Conservation (phyloP, 2,888 invertebrate species). For the Meteorus colon region DNA sequence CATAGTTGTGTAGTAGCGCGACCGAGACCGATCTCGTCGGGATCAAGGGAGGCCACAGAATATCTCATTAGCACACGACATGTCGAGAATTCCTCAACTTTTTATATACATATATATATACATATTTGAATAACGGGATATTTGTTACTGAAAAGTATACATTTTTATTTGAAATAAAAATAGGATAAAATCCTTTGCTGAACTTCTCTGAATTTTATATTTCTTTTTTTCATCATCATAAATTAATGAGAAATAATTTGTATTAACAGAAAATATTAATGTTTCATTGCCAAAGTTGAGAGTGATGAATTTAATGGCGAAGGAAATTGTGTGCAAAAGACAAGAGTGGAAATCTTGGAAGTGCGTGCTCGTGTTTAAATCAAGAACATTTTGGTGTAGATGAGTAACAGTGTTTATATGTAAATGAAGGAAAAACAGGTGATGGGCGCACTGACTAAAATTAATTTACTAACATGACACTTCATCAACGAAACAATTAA, state of each 20-base stretch:
- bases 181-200: background rate
- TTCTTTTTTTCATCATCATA: background rate
- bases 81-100: slow-evolving; percentile 21
- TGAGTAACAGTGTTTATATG: background rate
- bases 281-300: background rate
- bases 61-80: slow-evolving; percentile 30
- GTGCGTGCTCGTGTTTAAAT: background rate
- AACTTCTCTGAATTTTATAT: background rate
- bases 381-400: background rate
- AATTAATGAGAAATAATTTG: background rate
- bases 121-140: slow-evolving; percentile 1
- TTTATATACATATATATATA: slow-evolving; percentile 8
- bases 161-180: slow-evolving; percentile 3
- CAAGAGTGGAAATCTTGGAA: slow-evolving; percentile 35
- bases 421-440: slow-evolving; percentile 22
- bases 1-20: slow-evolving; percentile 8
- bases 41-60: slow-evolving; percentile 32
- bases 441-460: background rate
- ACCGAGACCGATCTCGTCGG: slow-evolving; percentile 27
- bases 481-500: too few species aligned
- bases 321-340: slow-evolving; percentile 9
- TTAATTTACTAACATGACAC: background rate
- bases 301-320: background rate
- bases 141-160: background rate
- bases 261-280: background rate